These are phyloP conservation scores for Ips typographus DNA, from an alignment of 1,140 invertebrate species.

Conservation along the genomic window DNA sequence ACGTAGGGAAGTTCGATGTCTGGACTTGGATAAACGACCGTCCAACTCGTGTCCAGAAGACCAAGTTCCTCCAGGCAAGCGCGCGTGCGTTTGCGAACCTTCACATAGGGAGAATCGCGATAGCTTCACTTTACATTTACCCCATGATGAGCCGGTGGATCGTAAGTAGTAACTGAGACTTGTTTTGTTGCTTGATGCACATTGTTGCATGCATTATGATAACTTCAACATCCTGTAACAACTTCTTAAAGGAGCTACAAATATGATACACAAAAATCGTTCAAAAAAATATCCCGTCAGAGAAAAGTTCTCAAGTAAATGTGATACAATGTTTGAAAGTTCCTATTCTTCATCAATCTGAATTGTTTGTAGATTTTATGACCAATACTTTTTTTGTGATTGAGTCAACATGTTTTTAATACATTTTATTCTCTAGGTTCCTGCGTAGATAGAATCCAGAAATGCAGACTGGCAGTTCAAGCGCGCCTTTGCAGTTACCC, in stretches of 20 bases:
- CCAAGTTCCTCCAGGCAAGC: constrained; percentile 43
- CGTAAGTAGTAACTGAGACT: constrained; percentile 38
- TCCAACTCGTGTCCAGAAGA: constrained; percentile 43
- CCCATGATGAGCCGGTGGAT: constrained; percentile 49
- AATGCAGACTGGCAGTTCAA: constrained; percentile 75
- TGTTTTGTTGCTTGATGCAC: too few relatives aligned
- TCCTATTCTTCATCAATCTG: too few relatives aligned
- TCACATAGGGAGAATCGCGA: constrained; percentile 29
- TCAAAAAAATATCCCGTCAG: too few relatives aligned
- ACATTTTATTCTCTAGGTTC: constrained; percentile 41
- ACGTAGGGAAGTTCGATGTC: constrained; percentile 61
- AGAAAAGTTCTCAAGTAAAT: too few relatives aligned
- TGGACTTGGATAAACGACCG: constrained; percentile 54
- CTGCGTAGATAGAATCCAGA: constrained; percentile 72
- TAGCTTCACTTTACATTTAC: constrained; percentile 40
- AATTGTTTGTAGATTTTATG: not conserved
- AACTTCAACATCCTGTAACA: too few relatives aligned
- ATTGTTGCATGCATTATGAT: too few relatives aligned
- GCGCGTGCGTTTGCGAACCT: constrained; percentile 45
- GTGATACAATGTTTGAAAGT: too few relatives aligned
- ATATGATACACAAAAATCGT: too few relatives aligned
- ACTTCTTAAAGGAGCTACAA: too few relatives aligned
- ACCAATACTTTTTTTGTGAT: not conserved
- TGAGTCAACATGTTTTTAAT: constrained; percentile 6
- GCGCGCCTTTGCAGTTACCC: constrained; percentile 77